Evolutionary conservation across 2,888 invertebrate genomes (phyloP), one percentile per base, ranked within the genome.

Genomic region (Perdita meconis): DNA sequence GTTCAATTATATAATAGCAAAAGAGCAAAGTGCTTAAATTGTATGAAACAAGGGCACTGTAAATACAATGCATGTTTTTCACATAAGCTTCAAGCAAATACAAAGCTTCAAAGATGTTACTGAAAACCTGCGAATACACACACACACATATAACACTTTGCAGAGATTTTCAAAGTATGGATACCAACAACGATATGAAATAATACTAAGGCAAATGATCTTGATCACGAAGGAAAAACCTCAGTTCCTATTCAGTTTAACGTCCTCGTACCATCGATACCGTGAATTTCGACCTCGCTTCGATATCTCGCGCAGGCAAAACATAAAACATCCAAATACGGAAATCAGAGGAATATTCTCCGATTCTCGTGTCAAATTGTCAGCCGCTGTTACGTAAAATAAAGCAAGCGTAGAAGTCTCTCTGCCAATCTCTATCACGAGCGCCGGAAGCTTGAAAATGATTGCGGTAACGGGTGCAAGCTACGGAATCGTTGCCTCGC

Each of bases 371-470:
- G 36, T 38, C 19, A 66, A 76, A 56, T 53, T 60, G 26, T 61
- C 55, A 68, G 3, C 50, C 53, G 34, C n/a, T 34, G 30, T 76
- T 78, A 65, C 61, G 44, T 61, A 69, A 78, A 76, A 69, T 70
- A 61, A 68, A 76, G 44, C 55, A 50, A 16, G 50, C 40, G n/a
- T 51, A 56, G 34, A 42, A 69, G 42, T 57, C 24, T 57, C 24
- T 55, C 47, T n/a, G n/a, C 38, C 40, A 56, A 40, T n/a, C n/a
- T 36, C 61, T 61, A 70, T 56, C 77, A 57, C 69, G 69, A 78
- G 69, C 78, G 77, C 76, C 78, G 78, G 78, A 78, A 78, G 65
- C 47, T 56, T 65, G 16, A 13, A 42, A 69, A 64, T 44, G 53
- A 56, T 56, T 64, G 76, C 68, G 77, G 68, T 60, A 75, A 65